Percentiles rank a stretch among this genome's conserved stretches.
These are phyloP conservation scores for Oryzias dopingdopingensis DNA, from an alignment of 2,797 vertebrate species.

Conservation along the genomic window DNA sequence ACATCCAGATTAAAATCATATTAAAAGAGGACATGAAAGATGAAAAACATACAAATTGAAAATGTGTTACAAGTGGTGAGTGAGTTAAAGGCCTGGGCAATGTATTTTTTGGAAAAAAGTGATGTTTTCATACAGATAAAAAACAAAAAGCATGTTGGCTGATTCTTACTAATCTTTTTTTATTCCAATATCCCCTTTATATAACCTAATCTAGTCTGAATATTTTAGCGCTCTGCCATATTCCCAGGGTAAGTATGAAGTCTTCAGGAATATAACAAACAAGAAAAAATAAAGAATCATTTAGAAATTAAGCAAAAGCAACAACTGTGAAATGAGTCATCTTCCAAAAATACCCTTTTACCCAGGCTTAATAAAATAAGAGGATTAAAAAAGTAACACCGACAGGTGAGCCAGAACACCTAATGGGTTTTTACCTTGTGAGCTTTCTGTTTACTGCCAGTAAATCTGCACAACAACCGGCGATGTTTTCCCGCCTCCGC, in stretches of 20 bases:
- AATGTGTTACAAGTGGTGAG: neutral
- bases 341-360: constrained; percentile 45
- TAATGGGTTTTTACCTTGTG: constrained; percentile 71
- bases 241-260: neutral
- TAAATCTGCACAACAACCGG: constrained; percentile 52
- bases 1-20: no score
- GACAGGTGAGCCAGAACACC: constrained; percentile 1
- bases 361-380: constrained; percentile 42
- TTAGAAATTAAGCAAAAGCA: neutral
- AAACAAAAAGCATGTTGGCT: no score
- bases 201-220: neutral
- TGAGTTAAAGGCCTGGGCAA: constrained; percentile 1
- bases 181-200: neutral
- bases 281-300: neutral
- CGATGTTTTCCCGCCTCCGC: constrained; percentile 64
- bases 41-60: no score
- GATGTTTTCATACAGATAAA: neutral
- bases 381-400: neutral
- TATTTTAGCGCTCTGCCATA: neutral
- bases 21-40: no score
- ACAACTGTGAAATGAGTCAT: neutral
- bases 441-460: constrained; percentile 46
- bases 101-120: constrained; percentile 7
- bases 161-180: neutral
- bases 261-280: neutral